Conservation (phyloP, 2,888 invertebrate species). For the Pemphredon lugubris region DNA sequence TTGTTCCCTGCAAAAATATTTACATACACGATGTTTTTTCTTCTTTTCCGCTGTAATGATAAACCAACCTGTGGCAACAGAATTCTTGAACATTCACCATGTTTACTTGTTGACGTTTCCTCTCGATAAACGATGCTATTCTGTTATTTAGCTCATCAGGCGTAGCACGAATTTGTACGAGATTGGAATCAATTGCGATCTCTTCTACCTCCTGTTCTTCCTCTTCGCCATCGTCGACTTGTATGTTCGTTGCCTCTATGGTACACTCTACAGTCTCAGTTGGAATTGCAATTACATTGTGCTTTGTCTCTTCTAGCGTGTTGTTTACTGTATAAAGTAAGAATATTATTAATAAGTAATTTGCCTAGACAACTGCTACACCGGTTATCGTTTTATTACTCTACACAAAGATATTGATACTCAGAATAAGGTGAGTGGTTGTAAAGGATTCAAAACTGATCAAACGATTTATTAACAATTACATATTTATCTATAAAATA, state of each 20-base stretch:
- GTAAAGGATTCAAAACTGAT: constrained; percentile 4
- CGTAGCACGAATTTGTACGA: constrained; percentile 88
- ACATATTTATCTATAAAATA: constrained; percentile 21
- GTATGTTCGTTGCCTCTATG: neutral
- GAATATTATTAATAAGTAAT: neutral
- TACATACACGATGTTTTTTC: constrained; percentile 9
- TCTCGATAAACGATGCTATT: constrained; percentile 88
- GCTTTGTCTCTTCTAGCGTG: constrained; percentile 12
- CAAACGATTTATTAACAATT: constrained; percentile 38
- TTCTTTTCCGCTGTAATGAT: constrained; percentile 18
- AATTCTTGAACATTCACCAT: constrained; percentile 89
- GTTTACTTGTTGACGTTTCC: constrained; percentile 89
- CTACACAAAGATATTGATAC: neutral
- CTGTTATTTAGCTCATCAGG: constrained; percentile 86
- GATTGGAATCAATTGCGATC: constrained; percentile 78
- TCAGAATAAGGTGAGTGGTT: constrained; percentile 26
- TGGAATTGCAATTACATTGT: constrained; percentile 9
- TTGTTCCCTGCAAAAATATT: constrained; percentile 45
- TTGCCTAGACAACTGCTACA: no score
- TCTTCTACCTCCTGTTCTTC: constrained; percentile 27
- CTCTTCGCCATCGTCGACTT: neutral
- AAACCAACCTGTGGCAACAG: constrained; percentile 80
- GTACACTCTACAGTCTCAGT: constrained; percentile 12
- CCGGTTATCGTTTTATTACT: no score
- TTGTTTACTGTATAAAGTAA: constrained; percentile 11